Base-by-base conservation (phyloP, 1,140 invertebrate species). In the Manduca sexta region DNA sequence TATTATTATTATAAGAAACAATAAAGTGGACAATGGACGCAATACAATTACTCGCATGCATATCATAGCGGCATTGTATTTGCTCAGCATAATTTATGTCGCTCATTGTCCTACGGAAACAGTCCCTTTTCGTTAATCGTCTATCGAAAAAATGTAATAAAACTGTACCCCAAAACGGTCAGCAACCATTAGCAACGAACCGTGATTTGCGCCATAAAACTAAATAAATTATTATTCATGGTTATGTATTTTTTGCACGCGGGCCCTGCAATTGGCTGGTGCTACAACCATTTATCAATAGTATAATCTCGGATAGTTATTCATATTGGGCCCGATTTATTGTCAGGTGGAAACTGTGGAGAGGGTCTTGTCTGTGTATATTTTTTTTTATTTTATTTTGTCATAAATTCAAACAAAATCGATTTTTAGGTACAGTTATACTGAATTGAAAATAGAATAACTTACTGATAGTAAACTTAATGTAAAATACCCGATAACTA, bases 91-190 rank as follows among this genome's bases (percentile, higher is more conserved):
- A 76, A 80, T 84, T 84, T 77, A 84, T 81, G 74, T 56, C 56
- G 47, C 17, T 45, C 59, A 73, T 84, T 82, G 76, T 80, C 68
- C 69, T 73, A 67, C 69, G 63, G 66, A 79, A 75, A 74, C 74
- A 72, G 81, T 43, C 78, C 81, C 71, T 60, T 64, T 65, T 41
- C 69, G 58, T 74, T 79, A 74, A 82, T 80, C 64, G 69, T 74
- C 61, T 60, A 67, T 72, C 59, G 70, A 80, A 84, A 80, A 84
- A 81, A 66, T 54, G 61, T 59, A 71, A 84, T 84, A 80, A 74
- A 76, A 76, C 69, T n/a, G 63, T 57, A 59, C 67, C 71, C 73
- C 67, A 69, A 49, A 51, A 48, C 64, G 74, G 75, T 80, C 77
- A 81, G 60, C 62, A 11, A 71, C 72, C 66, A 75, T 79, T 76